Base-by-base conservation (phyloP, 23 tunicate genomes). In the Pegea sp. region DNA sequence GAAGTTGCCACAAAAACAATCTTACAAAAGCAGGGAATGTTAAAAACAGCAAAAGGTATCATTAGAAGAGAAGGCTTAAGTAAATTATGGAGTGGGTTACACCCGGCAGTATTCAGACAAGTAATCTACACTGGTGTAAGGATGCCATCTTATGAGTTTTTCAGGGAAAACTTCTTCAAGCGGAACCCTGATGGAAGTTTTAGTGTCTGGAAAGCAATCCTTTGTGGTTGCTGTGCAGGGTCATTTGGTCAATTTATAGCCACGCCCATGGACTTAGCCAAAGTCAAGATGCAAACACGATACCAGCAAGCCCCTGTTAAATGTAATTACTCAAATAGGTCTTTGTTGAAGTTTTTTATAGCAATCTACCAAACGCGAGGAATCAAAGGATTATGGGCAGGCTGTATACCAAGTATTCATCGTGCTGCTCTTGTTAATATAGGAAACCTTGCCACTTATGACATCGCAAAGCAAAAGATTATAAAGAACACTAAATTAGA, bases 351-450 rank as follows among this genome's bases (percentile, higher is more conserved):
- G 46, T 38, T 38, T 8, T 38, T 38, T 38, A 8, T 38, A 38
- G 13, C 46, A 38, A 38, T 38, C 11, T 38, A 38, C 16, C 16
- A 38, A 8, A 8, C 16, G 16, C 46, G 16, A 23, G 99, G 99
- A 0, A 25, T 72, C 22, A 58, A 63, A 52, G 61, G 72, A 0
- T 57, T 91, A 18, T 79, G 91, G 99, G 67, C 69, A 28, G 99
- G 99, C 2, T 84, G 93, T 68, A 81, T 72, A 0, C 99, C 99
- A 23, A 78, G 60, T 68, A 87, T 84, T 3, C 80, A 72, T 26
- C 63, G 99, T 18, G 87, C 99, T 43, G 86, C 99, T 23, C 64
- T 91, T 64, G 99, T 91, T 5, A 91, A 91, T 59, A 72, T 91
- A 56, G 99, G 93, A 20, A 69, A 91, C 50, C 59, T 91, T 0